These are phyloP conservation scores for Dromococcyx pavoninus DNA, from an alignment of 2,797 vertebrate genomes.

Conservation along the genomic window DNA sequence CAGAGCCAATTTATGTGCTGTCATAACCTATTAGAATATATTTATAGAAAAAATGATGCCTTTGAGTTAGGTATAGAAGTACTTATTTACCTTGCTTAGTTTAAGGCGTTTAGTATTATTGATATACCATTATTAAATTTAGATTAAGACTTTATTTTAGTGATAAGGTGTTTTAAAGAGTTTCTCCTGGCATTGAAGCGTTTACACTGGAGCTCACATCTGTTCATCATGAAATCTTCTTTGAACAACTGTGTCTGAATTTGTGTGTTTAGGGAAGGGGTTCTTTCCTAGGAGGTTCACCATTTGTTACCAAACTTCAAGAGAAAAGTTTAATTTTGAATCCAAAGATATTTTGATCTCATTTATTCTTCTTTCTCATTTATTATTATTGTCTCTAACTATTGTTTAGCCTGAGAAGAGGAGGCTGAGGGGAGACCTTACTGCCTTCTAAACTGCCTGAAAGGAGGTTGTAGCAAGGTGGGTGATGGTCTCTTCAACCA, in stretches of 20 bases:
- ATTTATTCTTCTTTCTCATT: neutral
- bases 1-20: neutral
- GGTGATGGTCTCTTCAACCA: no score
- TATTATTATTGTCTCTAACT: neutral
- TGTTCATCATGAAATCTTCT: neutral
- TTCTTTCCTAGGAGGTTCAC: neutral
- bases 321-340: neutral
- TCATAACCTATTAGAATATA: neutral
- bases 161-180: rapidly evolving
- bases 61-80: neutral
- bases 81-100: neutral
- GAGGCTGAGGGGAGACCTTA: no score
- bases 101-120: neutral
- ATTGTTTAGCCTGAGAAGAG: no score
- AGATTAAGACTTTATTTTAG: neutral
- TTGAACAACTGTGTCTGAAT: neutral
- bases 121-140: neutral
- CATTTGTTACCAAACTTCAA: neutral
- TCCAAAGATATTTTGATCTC: neutral
- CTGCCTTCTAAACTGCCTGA: no score
- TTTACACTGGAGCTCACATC: neutral
- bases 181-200: neutral
- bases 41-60: neutral
- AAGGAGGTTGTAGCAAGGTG: no score
- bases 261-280: neutral